Conservation (phyloP, 1,140 invertebrate species). For the Pseudomyrmex concolor region DNA sequence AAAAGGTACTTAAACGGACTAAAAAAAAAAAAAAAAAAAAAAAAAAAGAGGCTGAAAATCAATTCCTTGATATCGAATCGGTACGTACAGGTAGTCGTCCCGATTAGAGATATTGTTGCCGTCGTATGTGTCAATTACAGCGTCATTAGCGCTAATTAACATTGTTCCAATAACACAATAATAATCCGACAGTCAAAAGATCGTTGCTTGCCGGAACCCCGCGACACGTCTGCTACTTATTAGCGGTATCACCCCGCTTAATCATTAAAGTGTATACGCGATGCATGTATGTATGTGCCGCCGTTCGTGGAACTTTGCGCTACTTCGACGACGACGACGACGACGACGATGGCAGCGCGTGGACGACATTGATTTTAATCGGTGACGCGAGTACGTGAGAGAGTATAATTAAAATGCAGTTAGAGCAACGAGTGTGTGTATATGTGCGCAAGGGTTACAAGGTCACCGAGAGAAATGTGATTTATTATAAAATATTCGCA, state of each 20-base stretch:
- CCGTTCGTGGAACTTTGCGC: background rate
- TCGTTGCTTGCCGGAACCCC: background rate
- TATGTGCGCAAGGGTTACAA: background rate
- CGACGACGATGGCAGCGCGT: background rate
- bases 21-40: too few relatives aligned
- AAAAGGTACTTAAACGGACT: background rate
- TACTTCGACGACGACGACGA: background rate
- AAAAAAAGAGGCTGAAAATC: too few relatives aligned
- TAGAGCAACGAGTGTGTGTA: background rate
- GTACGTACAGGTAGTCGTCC: too few relatives aligned
- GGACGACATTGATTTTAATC: slow-evolving; percentile 44
- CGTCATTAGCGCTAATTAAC: background rate
- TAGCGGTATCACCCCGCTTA: background rate
- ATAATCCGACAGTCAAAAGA: background rate
- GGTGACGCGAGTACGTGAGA: background rate
- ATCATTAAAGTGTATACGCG: slow-evolving; percentile 10
- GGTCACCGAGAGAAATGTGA: background rate
- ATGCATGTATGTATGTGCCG: slow-evolving; percentile 3
- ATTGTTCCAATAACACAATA: background rate
- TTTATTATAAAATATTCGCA: background rate
- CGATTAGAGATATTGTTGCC: too few relatives aligned
- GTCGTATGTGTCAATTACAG: background rate
- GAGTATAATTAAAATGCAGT: slow-evolving; percentile 29
- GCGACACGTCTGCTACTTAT: slow-evolving; percentile 11
- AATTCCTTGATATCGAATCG: too few relatives aligned